A percentile compares a stretch with the other conserved stretches of the same genome.
These are phyloP conservation scores for Caenorhabditis sp. DNA, from an alignment of 2,888 invertebrate genomes.

Conservation along the genomic window DNA sequence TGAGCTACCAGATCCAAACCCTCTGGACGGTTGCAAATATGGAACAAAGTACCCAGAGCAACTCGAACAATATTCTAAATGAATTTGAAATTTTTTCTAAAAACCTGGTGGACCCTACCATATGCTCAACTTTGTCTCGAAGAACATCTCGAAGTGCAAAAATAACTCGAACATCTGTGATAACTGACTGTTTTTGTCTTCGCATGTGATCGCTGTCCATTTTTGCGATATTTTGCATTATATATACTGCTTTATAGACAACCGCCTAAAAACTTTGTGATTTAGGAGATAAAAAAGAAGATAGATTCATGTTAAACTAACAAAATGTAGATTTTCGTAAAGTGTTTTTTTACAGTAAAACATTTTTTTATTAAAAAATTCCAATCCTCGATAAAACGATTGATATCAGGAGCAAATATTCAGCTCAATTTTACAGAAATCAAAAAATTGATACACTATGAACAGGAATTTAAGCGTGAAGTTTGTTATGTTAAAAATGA, in stretches of 20 bases:
- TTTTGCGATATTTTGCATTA: constrained; percentile 63
- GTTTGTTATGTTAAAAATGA: too few relatives aligned
- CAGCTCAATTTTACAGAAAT: too few relatives aligned
- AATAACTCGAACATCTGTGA: constrained; percentile 43
- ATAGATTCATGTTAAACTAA: too few relatives aligned
- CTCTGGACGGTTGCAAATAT: constrained; percentile 58
- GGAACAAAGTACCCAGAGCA: constrained; percentile 56
- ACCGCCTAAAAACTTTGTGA: constrained; percentile 57
- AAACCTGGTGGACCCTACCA: constrained; percentile 17
- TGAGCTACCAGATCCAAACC: constrained; percentile 51
- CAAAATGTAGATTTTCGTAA: too few relatives aligned
- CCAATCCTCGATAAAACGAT: too few relatives aligned
- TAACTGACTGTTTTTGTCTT: constrained; percentile 34
- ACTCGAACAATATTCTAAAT: constrained; percentile 55
- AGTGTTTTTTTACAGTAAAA: too few relatives aligned
- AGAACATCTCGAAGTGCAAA: constrained; percentile 48
- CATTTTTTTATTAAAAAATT: too few relatives aligned
- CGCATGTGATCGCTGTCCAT: constrained; percentile 51
- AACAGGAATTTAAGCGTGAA: too few relatives aligned
- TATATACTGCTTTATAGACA: constrained; percentile 54
- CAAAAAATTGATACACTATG: too few relatives aligned
- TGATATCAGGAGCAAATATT: too few relatives aligned
- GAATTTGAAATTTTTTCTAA: constrained; percentile 5
- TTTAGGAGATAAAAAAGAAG: too few relatives aligned
- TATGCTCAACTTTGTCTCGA: constrained; percentile 29